Conservation (phyloP, 1,140 invertebrate genomes). For the Apis cerana region DNA sequence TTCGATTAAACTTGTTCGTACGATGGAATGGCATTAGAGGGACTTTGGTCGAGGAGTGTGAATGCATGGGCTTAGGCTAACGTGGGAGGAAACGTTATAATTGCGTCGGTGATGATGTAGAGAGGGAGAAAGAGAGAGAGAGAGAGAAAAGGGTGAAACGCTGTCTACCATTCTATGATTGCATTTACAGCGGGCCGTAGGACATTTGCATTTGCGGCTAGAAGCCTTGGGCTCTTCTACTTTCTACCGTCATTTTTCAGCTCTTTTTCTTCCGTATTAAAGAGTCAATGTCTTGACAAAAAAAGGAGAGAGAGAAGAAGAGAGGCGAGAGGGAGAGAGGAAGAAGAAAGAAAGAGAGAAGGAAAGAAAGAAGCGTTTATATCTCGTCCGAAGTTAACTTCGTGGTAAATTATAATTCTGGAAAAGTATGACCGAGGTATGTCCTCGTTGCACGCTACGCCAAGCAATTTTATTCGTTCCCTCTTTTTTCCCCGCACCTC, state of each 20-base stretch:
- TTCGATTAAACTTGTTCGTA: not conserved
- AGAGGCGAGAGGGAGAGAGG: not conserved
- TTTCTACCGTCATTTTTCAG: slow-evolving; percentile 40
- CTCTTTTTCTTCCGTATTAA: slow-evolving; percentile 33
- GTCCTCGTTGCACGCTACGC: slow-evolving; percentile 43
- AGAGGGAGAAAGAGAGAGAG: too few relatives aligned
- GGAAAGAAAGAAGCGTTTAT: slow-evolving; percentile 26
- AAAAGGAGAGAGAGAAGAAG: not conserved
- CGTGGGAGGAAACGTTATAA: not conserved
- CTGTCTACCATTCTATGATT: not conserved
- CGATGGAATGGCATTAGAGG: not conserved
- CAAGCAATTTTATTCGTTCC: slow-evolving; percentile 47
- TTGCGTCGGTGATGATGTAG: slow-evolving; percentile 1
- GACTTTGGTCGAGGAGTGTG: not conserved
- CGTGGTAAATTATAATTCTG: slow-evolving; percentile 49
- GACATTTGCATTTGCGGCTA: slow-evolving; percentile 34
- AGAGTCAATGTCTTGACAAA: slow-evolving; percentile 17
- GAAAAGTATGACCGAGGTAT: slow-evolving; percentile 35
- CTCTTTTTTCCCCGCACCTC: slow-evolving; percentile 33
- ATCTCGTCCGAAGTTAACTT: slow-evolving; percentile 39
- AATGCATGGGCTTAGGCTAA: not conserved
- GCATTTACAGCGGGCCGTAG: slow-evolving; percentile 22
- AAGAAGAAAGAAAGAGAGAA: not conserved
- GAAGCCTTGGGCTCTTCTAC: slow-evolving; percentile 21
- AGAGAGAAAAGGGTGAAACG: not conserved